Evolutionary conservation across 2,113 vertebrate genomes (phyloP).

Genomic region (Pedionomus torquatus): DNA sequence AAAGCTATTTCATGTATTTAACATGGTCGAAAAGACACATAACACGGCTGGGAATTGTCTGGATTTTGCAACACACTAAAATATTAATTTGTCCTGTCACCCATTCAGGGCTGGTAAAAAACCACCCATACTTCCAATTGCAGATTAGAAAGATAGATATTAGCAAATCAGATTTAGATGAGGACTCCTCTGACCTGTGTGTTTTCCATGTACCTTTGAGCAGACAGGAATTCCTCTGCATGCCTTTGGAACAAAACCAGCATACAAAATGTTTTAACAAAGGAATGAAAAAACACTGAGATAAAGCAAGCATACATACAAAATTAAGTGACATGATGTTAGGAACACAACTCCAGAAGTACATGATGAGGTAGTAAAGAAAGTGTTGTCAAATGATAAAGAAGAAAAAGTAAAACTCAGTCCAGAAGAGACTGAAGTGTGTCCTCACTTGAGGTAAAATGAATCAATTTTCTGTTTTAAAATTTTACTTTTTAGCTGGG

Average conservation of each 20-base stretch:
- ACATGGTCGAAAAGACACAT: background rate
- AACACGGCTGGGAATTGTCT: background rate
- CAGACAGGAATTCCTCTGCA: background rate
- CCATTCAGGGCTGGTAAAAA: background rate
- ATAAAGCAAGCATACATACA: background rate
- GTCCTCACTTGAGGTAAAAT: no score
- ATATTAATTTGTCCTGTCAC: background rate
- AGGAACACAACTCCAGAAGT: background rate
- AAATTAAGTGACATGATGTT: background rate
- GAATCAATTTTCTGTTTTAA: no score
- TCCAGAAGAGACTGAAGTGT: background rate
- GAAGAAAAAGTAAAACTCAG: background rate
- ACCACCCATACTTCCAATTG: background rate
- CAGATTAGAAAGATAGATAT: background rate
- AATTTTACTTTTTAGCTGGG: no score
- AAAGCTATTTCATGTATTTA: background rate
- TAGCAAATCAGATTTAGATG: background rate
- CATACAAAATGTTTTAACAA: background rate
- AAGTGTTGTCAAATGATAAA: background rate
- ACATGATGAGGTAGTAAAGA: background rate
- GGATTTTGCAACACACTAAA: background rate
- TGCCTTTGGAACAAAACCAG: background rate
- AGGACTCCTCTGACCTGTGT: background rate
- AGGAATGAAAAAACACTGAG: background rate
- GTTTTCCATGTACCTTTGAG: background rate